These are phyloP conservation scores for Henricia sp. DNA, from an alignment of 53 echinoderm and acorn worm genomes.

Conservation along the genomic window DNA sequence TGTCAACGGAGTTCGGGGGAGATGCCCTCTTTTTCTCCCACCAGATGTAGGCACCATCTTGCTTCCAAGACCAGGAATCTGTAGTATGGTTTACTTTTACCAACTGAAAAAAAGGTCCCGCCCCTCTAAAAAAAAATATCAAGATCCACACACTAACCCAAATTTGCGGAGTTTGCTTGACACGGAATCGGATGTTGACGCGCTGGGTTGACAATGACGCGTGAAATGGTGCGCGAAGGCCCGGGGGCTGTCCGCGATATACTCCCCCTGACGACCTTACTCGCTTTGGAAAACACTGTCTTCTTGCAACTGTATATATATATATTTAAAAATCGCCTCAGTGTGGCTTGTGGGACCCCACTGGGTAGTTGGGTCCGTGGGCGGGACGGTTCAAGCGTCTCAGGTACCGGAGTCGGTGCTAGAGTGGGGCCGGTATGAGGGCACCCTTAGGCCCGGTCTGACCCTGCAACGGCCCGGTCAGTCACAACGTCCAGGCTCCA, in stretches of 20 bases:
- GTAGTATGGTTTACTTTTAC: too few relatives aligned
- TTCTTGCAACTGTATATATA: slow-evolving; percentile 28
- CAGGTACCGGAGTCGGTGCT: slow-evolving; percentile 14
- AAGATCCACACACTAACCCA: too few relatives aligned
- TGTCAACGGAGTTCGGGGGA: too few relatives aligned
- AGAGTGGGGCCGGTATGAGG: not conserved
- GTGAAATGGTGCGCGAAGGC: not conserved
- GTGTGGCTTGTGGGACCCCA: slow-evolving; percentile 17
- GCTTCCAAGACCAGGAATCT: too few relatives aligned
- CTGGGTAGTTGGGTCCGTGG: not conserved
- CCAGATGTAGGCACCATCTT: too few relatives aligned
- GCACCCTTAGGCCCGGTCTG: not conserved
- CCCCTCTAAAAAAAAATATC: too few relatives aligned
- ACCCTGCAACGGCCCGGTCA: slow-evolving; percentile 37
- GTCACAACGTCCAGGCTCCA: too few relatives aligned
- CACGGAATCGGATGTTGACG: too few relatives aligned
- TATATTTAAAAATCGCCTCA: not conserved
- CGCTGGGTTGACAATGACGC: slow-evolving; percentile 1
- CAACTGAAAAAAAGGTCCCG: too few relatives aligned
- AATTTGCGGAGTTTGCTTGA: too few relatives aligned
- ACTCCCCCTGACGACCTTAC: not conserved
- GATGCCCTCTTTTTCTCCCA: too few relatives aligned
- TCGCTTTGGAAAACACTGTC: not conserved
- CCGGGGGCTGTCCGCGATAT: not conserved
- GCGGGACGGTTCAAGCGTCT: slow-evolving; percentile 43